Base-by-base conservation (phyloP, 2,888 invertebrate genomes). In the Cistogaster globosa region DNA sequence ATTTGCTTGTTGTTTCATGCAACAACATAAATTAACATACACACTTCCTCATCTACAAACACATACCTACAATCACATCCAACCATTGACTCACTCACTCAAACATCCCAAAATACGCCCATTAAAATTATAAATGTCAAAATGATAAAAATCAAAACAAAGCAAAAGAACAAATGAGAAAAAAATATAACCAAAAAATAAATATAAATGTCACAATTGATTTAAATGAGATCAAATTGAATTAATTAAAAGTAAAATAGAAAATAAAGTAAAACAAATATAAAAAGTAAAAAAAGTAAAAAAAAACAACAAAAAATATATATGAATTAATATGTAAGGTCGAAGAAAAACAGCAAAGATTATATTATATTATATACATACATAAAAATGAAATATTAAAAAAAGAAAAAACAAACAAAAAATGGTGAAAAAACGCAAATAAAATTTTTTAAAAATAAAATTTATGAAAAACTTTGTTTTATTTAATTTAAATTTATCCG, bases 381-480 rank as follows among this genome's bases (percentile, higher is more conserved):
- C 86, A 87, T 88, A 86, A 87, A 87, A 87, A 86, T 86, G 77
- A 87, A 86, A 87, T 87, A 87, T 87, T 86, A 83, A 87, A 84
- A 76, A 76, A 76, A 76, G 45, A 6, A 53, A 72, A 67, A 55
- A 18, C 45, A 42, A 69, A 63, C 48, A 79, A 80, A 65, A 81
- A 87, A 82, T 68, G 79, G 76, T 85, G 86, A 75, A 87, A 86
- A 87, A 86, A 83, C 58, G 86, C 84, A 86, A 79, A 86, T 84
- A 83, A 88, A 87, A 88, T 86, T 88, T 88, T 85, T 88, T 87
- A 87, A 88, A 88, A 86, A 86, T 84, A 86, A 83, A 80, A 72
- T 57, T 38, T 36, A 36, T 67, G 65, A 0, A 53, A n/a, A 57
- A 7, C 26, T 0, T 71, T 68, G 60, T 86, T 84, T 71, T 79